Evolutionary conservation across 2,113 vertebrate species (phyloP).

Genomic region (Ginglymostoma cirratum): DNA sequence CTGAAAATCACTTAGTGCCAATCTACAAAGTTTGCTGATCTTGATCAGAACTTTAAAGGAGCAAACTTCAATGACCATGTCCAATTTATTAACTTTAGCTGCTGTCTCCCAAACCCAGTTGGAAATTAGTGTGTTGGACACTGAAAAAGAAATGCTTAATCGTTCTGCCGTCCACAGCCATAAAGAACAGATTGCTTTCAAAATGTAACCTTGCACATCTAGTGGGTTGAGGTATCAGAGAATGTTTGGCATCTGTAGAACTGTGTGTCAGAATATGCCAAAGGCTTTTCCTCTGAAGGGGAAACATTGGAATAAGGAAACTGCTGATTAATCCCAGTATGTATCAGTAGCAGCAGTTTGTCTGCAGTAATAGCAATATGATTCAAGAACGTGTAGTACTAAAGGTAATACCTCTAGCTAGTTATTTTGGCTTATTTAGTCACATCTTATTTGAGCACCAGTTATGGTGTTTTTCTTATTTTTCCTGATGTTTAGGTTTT

Average conservation of each 20-base stretch:
- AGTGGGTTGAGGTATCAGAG: background rate
- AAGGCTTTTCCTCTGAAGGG: background rate
- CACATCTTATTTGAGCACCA: background rate
- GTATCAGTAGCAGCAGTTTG: background rate
- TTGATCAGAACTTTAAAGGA: background rate
- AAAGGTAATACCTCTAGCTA: background rate
- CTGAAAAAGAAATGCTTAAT: background rate
- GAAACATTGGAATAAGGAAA: background rate
- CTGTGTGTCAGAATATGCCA: background rate
- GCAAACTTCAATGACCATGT: background rate
- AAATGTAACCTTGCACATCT: background rate
- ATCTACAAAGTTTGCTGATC: background rate
- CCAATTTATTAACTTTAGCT: background rate
- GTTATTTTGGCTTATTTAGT: background rate
- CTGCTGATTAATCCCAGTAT: background rate
- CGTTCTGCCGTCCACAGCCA: background rate
- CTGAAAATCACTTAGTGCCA: background rate
- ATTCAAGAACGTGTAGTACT: background rate
- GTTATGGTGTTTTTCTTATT: background rate
- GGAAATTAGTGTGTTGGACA: background rate
- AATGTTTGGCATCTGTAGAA: background rate
- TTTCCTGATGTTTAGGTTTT: conserved; percentile 62
- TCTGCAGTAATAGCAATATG: background rate
- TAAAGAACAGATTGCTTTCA: background rate
- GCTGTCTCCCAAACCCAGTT: background rate